Evolutionary conservation across 1,140 invertebrate species (phyloP).

Genomic region (Conopomorpha cramerella): DNA sequence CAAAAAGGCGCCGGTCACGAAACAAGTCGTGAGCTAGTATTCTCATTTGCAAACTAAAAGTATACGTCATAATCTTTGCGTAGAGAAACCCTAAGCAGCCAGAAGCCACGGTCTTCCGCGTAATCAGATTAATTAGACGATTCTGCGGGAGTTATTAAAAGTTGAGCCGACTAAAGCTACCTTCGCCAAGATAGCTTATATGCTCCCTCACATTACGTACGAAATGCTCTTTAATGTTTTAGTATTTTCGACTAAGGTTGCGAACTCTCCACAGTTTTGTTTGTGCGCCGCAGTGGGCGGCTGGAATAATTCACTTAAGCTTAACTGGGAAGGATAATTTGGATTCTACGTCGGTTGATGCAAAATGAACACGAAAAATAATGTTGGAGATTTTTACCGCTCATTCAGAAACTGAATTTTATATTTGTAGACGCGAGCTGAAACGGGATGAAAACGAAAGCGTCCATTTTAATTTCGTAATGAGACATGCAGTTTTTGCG

Average conservation of each 20-base stretch:
- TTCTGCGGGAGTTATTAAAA: slow-evolving; percentile 58
- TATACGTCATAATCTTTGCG: too few relatives aligned
- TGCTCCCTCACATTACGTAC: slow-evolving; percentile 35
- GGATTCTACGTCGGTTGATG: slow-evolving; percentile 58
- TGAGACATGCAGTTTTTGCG: slow-evolving; percentile 15
- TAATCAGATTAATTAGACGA: slow-evolving; percentile 59
- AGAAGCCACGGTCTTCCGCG: slow-evolving; percentile 25
- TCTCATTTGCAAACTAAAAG: too few relatives aligned
- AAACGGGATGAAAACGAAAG: slow-evolving; percentile 47
- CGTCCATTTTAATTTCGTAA: slow-evolving; percentile 29
- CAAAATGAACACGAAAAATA: slow-evolving; percentile 58
- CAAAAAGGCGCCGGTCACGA: too few relatives aligned
- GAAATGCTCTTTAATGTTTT: slow-evolving; percentile 56
- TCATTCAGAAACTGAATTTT: slow-evolving; percentile 60
- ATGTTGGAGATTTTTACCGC: slow-evolving; percentile 52
- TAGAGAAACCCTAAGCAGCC: too few relatives aligned
- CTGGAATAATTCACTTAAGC: slow-evolving; percentile 59
- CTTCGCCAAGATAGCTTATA: slow-evolving; percentile 51
- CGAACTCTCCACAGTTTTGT: slow-evolving; percentile 51
- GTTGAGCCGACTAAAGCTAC: slow-evolving; percentile 50
- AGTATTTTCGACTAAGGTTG: slow-evolving; percentile 59
- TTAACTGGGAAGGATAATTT: slow-evolving; percentile 61
- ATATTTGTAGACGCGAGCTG: slow-evolving; percentile 56
- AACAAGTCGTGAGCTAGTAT: too few relatives aligned
- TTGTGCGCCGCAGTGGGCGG: slow-evolving; percentile 53